Conservation (phyloP, 2,113 vertebrate species). For the Mirza zaza region DNA sequence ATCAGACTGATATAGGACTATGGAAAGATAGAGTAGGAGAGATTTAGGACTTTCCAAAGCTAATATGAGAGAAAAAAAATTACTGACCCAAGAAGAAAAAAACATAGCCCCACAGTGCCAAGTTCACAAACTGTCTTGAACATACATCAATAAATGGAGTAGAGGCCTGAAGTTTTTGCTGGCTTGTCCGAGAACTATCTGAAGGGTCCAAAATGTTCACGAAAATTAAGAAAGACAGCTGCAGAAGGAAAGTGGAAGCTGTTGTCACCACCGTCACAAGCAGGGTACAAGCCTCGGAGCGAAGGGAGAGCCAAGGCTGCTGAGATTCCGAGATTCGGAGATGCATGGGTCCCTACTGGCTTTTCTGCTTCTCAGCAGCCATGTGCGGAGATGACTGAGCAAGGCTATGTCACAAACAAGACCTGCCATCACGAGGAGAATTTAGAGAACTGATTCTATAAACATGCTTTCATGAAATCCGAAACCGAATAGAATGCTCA, state of each 20-base stretch:
- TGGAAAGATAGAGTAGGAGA: not conserved
- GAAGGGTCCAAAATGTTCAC: not conserved
- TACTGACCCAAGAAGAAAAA: not conserved
- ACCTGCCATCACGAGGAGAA: not conserved
- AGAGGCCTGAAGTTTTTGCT: not conserved
- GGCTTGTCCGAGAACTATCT: not conserved
- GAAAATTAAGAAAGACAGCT: not conserved
- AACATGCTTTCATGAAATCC: not conserved
- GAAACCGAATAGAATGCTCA: not conserved
- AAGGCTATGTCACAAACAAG: not conserved
- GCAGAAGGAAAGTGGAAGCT: not conserved
- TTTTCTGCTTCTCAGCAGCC: not conserved
- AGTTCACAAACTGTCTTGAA: not conserved
- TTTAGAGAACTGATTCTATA: not conserved
- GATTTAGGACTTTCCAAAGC: not conserved
- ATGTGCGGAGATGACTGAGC: accelerated
- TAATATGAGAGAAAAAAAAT: not conserved
- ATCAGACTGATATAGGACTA: not conserved
- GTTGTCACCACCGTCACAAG: not conserved
- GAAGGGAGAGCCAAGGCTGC: not conserved
- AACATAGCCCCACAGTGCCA: not conserved
- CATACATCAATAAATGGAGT: not conserved
- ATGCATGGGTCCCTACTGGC: accelerated
- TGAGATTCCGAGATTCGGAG: not conserved
- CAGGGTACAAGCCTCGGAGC: too few species aligned